Conservation (phyloP, 2,113 vertebrate genomes). For the Ivindomyrus marchei region DNA sequence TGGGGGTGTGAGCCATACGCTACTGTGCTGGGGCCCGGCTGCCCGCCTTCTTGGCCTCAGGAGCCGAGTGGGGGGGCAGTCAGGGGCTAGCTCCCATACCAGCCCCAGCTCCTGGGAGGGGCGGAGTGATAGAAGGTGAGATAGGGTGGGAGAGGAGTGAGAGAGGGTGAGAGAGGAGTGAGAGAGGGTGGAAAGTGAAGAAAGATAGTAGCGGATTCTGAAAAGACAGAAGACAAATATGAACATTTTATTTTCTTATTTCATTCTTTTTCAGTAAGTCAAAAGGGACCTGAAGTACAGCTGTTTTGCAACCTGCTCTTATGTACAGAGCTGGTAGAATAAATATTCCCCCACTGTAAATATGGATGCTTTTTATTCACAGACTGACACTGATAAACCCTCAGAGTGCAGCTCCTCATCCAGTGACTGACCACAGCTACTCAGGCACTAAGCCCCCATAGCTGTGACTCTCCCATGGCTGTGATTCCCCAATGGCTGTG, state of each 20-base stretch:
- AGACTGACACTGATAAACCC: neutral
- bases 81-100: neutral
- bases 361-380: neutral
- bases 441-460: neutral
- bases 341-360: neutral
- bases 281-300: neutral
- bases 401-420: neutral
- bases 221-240: neutral
- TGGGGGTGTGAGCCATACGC: conserved; percentile 57
- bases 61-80: neutral
- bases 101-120: conserved; percentile 1
- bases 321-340: neutral
- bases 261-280: neutral
- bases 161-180: neutral
- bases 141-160: neutral
- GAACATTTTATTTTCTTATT: neutral
- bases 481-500: neutral
- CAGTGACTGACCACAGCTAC: neutral
- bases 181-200: neutral
- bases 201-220: neutral
- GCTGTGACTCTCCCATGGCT: neutral
- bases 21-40: conserved; percentile 16
- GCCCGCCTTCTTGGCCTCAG: neutral
- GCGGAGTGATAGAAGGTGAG: neutral
- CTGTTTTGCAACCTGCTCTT: neutral